Conservation (phyloP, 2,797 vertebrate genomes). For the Sitta carolinensis region DNA sequence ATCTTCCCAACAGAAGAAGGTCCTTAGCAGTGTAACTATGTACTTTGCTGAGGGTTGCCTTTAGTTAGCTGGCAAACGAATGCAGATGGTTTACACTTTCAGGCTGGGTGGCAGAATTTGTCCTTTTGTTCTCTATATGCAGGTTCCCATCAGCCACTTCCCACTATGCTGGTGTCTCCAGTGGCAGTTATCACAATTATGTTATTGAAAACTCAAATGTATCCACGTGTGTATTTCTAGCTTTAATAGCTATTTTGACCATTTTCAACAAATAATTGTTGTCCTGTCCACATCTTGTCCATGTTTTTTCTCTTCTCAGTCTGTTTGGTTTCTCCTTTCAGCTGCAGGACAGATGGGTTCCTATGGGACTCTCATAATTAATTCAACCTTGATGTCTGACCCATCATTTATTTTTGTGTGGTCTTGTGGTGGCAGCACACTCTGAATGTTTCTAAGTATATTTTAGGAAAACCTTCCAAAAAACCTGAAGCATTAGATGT, state of each 20-base stretch:
- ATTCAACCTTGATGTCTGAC: slow-evolving; percentile 9
- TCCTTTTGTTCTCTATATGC: neutral
- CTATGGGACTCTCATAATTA: neutral
- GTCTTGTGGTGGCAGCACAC: neutral
- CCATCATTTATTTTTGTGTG: neutral
- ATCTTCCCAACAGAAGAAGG: neutral
- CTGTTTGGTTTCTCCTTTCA: neutral
- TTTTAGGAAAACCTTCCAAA: neutral
- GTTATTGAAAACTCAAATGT: neutral
- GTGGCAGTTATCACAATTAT: neutral
- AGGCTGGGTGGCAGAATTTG: neutral
- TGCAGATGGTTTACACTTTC: neutral
- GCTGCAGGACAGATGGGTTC: slow-evolving; percentile 2
- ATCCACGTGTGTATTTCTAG: neutral
- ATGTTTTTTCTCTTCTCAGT: neutral
- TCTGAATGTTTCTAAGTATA: neutral
- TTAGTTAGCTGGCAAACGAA: neutral
- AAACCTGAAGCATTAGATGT: neutral
- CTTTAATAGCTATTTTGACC: neutral
- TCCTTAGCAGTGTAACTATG: neutral
- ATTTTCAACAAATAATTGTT: neutral
- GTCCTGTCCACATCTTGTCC: neutral
- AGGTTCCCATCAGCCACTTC: neutral
- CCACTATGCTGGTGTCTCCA: neutral
- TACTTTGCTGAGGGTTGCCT: neutral